Evolutionary conservation across 2,113 vertebrate genomes (phyloP).

Genomic region (Copsychus sechellarum): DNA sequence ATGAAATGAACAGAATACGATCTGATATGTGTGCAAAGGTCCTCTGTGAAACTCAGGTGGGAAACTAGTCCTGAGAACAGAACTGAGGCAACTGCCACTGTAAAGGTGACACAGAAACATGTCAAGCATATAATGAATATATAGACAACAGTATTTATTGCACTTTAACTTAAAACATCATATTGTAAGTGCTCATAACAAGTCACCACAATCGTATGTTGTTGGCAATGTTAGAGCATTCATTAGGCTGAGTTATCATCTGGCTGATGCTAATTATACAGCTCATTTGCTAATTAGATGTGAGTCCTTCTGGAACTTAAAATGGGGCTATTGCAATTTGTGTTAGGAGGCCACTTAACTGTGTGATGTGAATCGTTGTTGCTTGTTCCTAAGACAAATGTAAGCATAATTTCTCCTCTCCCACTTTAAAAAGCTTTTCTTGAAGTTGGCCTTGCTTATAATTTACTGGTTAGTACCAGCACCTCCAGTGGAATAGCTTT

Average conservation of each 20-base stretch:
- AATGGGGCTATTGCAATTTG: background rate
- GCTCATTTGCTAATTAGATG: constrained; percentile 7
- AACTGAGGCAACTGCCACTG: background rate
- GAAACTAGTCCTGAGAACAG: background rate
- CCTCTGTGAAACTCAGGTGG: background rate
- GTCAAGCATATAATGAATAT: fast-evolving
- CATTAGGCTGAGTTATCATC: background rate
- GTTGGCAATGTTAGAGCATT: background rate
- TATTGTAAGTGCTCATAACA: background rate
- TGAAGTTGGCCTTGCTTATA: background rate
- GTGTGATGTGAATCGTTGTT: fast-evolving
- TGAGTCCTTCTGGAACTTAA: background rate
- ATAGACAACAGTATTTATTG: background rate
- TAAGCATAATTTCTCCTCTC: background rate
- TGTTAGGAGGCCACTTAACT: background rate
- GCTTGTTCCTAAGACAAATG: background rate
- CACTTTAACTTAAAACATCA: background rate
- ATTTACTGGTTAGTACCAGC: background rate
- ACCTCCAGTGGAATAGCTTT: background rate
- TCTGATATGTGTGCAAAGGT: fast-evolving
- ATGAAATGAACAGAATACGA: background rate
- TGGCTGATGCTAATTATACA: background rate
- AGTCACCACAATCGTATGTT: background rate
- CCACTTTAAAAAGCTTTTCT: background rate
- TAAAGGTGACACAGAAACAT: background rate